phyloP scores from a whole-genome alignment of 2,888 invertebrate species.

The Odontothrips loti region DNA sequence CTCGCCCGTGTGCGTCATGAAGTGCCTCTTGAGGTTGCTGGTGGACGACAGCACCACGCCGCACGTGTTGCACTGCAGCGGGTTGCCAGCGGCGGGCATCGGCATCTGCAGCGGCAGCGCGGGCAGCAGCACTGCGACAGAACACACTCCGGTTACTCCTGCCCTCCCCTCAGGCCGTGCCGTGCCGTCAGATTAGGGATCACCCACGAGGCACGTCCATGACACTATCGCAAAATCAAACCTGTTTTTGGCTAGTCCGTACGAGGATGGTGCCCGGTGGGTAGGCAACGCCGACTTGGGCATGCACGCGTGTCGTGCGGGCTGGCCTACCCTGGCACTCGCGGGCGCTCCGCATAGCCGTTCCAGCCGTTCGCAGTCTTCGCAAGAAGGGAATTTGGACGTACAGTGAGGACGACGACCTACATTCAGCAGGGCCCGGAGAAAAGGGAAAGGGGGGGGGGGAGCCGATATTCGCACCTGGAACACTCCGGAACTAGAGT shows the following conservation, averaged over 20 bases:
- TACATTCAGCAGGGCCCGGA: too few species aligned
- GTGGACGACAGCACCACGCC: slow-evolving; percentile 8
- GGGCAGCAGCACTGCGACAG: background rate
- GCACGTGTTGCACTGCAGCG: slow-evolving; percentile 16
- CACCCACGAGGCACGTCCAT: too few species aligned
- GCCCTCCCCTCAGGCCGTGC: background rate
- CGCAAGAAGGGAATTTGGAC: too few species aligned
- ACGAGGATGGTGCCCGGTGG: background rate
- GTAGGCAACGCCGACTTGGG: background rate
- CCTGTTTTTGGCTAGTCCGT: too few species aligned
- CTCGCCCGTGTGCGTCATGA: slow-evolving; percentile 23
- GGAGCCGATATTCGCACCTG: too few species aligned
- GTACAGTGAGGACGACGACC: too few species aligned
- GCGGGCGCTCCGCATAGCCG: background rate
- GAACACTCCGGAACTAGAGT: too few species aligned
- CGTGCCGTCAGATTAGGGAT: too few species aligned
- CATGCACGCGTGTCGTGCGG: background rate
- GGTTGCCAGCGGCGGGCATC: background rate
- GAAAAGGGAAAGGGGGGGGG: too few species aligned
- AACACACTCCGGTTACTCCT: background rate
- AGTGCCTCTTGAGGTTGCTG: slow-evolving; percentile 24
- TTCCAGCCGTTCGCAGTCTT: too few species aligned
- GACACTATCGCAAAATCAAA: too few species aligned
- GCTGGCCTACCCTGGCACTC: background rate
- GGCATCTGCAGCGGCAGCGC: background rate